Base-by-base conservation (phyloP, 2,113 vertebrate species). In the Tricholaema leucomelas region DNA sequence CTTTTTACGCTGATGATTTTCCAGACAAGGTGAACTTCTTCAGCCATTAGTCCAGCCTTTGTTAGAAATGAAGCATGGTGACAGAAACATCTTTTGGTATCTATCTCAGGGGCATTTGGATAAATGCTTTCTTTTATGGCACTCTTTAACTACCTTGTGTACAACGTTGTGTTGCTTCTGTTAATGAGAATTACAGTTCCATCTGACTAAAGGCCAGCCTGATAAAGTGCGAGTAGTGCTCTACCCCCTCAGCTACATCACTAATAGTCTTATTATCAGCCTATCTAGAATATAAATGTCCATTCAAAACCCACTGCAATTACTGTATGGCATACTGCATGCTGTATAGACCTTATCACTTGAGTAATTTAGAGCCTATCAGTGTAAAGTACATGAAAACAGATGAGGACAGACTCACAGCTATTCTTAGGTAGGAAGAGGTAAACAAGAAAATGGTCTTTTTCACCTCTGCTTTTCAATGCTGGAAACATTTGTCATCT, bases 191-290 rank as follows among this genome's bases (percentile, higher is more conserved):
- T 86, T 93, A 76, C 28, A 54, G 40, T 75, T 94, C 61, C 55
- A 60, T 56, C 24, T 75, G 44, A 71, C 52, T 79, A 77, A 69
- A 64, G 77, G 56, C 91, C 72, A 92, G 73, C 35, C 66, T 77
- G 82, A 90, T 91, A 81, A 89, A 82, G 88, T 85, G 31, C 19
- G 46, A 73, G 44, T 15, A 31, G 50, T 70, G 50, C 63, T 78
- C 77, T 71, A 64, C n/a, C 31, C 63, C 61, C n/a, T 71, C 50
- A 77, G 64, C 46, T 78, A 60, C 48, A 75, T 85, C 36, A 44
- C 21, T 88, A 87, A 80, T 76, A 82, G 66, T 64, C 80, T 89
- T 91, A 78, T 93, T 83, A 92, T 88, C 78, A 91, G 36, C 74
- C 78, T 83, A 87, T 55, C 54, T 76, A 48, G 61, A 85, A 84